Evolutionary conservation across 2,888 invertebrate genomes (phyloP).

Genomic region (Agapostemon virescens): DNA sequence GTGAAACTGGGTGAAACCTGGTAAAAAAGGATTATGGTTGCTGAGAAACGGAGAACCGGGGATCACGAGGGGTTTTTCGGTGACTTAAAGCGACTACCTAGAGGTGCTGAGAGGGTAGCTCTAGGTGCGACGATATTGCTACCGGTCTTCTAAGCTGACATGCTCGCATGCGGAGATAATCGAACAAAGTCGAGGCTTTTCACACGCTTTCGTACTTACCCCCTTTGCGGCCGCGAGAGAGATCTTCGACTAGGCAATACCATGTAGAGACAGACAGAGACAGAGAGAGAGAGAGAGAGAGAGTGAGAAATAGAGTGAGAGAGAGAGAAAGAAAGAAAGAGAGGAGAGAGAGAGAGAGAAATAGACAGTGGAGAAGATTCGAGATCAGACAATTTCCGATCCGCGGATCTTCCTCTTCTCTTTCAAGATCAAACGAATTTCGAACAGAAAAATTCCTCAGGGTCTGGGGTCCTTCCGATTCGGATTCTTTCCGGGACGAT

Average conservation of each 20-base stretch:
- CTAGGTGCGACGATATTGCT: conserved; percentile 47
- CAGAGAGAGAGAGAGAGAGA: not conserved
- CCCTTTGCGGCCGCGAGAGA: not conserved
- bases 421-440: too few relatives aligned
- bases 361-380: too few relatives aligned
- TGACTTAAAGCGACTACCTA: conserved; percentile 44
- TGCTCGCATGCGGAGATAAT: conserved; percentile 45
- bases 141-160: conserved; percentile 41
- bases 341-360: too few relatives aligned
- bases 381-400: too few relatives aligned
- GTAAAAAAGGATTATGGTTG: not conserved
- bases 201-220: conserved; percentile 42
- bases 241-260: conserved; percentile 26
- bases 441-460: too few relatives aligned
- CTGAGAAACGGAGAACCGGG: not conserved
- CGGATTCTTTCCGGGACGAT: too few relatives aligned
- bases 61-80: not conserved
- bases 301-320: fast-evolving
- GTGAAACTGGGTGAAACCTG: not conserved
- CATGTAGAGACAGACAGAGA: not conserved
- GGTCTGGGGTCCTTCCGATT: too few relatives aligned
- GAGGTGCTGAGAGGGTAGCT: conserved; percentile 41
- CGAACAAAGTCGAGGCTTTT: not conserved
- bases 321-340: not conserved
- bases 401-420: too few relatives aligned